A percentile compares a stretch with the other conserved stretches of the same genome.
These are phyloP conservation scores for Halocynthia aurantium DNA, from an alignment of 23 tunicate species.

Conservation along the genomic window DNA sequence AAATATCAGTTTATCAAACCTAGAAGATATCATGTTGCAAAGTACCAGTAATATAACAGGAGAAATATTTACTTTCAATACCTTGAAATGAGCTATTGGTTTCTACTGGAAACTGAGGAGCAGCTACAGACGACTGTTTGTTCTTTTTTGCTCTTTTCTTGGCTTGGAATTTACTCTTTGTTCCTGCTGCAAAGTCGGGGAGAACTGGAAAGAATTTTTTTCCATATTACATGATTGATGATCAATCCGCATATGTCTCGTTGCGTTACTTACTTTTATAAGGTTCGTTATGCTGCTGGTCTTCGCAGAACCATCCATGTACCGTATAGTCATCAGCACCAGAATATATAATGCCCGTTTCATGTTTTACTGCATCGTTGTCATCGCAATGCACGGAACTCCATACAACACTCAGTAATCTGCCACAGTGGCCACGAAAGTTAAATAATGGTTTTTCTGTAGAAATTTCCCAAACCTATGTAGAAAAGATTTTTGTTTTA, in stretches of 20 bases:
- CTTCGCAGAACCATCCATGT: slow-evolving; percentile 59
- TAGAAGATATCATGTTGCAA: too few species aligned
- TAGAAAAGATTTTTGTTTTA: background rate
- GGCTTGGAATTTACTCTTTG: slow-evolving; percentile 24
- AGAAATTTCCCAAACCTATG: slow-evolving; percentile 70
- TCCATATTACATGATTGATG: background rate
- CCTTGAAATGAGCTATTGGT: too few species aligned
- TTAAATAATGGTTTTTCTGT: slow-evolving; percentile 46
- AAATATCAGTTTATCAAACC: too few species aligned
- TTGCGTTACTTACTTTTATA: slow-evolving; percentile 34
- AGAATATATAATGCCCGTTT: slow-evolving; percentile 46
- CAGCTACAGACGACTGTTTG: background rate
- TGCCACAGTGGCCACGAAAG: slow-evolving; percentile 80
- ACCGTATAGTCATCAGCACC: slow-evolving; percentile 94
- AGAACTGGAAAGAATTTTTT: background rate
- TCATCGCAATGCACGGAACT: slow-evolving; percentile 5
- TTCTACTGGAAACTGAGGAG: too few species aligned
- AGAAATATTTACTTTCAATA: too few species aligned
- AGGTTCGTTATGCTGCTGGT: slow-evolving; percentile 50
- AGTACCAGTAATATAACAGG: too few species aligned
- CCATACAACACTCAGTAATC: slow-evolving; percentile 71
- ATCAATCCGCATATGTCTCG: background rate
- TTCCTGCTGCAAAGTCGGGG: slow-evolving; percentile 17
- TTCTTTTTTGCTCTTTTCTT: slow-evolving; percentile 20
- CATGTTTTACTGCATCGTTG: slow-evolving; percentile 1